Base-by-base conservation (phyloP, 1,140 invertebrate genomes). In the Brachionus sp. region DNA sequence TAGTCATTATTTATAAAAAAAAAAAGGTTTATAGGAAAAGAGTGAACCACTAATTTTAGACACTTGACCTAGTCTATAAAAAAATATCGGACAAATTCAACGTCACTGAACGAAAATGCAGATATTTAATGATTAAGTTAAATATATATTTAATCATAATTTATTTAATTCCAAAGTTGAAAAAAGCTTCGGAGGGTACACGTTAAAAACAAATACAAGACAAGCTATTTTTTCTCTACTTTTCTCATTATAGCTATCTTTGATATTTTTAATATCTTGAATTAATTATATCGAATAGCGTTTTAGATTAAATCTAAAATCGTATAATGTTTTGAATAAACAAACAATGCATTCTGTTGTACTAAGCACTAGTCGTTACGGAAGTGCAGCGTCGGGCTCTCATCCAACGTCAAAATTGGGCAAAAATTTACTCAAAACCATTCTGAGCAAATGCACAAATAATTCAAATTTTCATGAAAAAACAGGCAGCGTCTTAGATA, bases 381-480 rank as follows among this genome's bases (percentile, higher is more conserved):
- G 70, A 25, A 75, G 42, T 33, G 70, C 39, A 29, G 23, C 70
- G 44, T 46, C 70, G 23, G 44, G 2, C 19, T 46, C 70, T 2
- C 44, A 44, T 25, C 19, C 70, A 12, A 44, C 70, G 42, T 46
- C 70, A 3, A 75, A 75, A 75, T 29, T 75, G 46, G 70, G 39
- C 9, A 75, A 25, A 46, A 75, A 50, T 75, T 46, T 75, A n/a
- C 19, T 75, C 23, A 75, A 75, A 46, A 75, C 19, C n/a, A 75
- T 75, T 46, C 39, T 75, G 2, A 75, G 16, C 13, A 16, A 39
- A 16, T 75, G 25, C 42, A 75, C 70, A 4, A 75, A 50, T 39
- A 75, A 46, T 23, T 5, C 70, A 1, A 75, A 46, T 46, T 35
- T 25, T 46, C 70, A 75, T 0, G 70, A 75, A 6, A 75, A 46